These are phyloP conservation scores for Pteropus rufus DNA, from an alignment of 2,797 vertebrate species.

Conservation along the genomic window DNA sequence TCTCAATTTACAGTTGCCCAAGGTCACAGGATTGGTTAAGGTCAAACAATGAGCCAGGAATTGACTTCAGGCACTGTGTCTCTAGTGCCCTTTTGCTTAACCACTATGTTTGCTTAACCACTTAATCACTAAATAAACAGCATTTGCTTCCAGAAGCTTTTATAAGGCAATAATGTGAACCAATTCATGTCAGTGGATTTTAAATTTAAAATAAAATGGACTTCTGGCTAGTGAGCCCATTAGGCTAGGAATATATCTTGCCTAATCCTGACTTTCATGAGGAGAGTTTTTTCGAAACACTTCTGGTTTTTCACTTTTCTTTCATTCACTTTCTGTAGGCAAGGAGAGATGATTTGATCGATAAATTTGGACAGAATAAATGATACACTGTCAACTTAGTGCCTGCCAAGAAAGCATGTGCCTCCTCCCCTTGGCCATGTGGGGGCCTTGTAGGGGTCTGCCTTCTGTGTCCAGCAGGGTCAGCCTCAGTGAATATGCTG, in stretches of 20 bases:
- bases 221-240: not conserved
- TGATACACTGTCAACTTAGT: not conserved
- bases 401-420: not conserved
- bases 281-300: not conserved
- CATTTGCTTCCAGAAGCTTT: not conserved
- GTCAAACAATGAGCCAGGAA: not conserved
- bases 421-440: not conserved
- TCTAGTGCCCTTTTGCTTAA: not conserved
- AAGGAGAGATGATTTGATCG: not conserved
- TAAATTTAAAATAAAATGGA: not conserved
- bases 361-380: not conserved
- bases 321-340: not conserved
- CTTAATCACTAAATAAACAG: not conserved
- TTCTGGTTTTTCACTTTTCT: not conserved
- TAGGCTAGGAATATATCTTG: not conserved
- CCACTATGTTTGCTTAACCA: not conserved
- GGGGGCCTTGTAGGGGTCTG: not conserved
- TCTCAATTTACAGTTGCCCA: not conserved
- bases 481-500: not conserved
- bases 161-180: not conserved
- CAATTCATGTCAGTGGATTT: not conserved
- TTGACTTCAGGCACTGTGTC: not conserved
- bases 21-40: not conserved
- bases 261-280: not conserved
- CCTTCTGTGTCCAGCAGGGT: no score